Base-by-base conservation (phyloP, 37 sponge, comb jelly and placozoan genomes). In the Crambe crambe region DNA sequence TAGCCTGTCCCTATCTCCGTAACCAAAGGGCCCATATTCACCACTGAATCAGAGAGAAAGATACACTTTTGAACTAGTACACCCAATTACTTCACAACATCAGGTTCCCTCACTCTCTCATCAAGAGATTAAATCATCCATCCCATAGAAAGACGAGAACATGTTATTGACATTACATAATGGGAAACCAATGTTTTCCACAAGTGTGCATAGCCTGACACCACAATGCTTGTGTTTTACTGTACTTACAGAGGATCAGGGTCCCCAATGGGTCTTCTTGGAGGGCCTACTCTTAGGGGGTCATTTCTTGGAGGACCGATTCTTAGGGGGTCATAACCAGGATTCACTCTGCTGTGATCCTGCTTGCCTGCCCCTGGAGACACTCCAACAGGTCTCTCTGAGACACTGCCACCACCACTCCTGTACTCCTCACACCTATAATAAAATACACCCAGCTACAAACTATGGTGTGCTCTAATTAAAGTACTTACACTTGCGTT, bases 1-100 rank as follows among this genome's bases (percentile, higher is more conserved):
- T 6, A 86, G 37, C 5, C 73, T 35, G 74, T 86, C 86, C 12
- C 57, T 54, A 5, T 86, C 86, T 10, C 86, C 86, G 35, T 74
- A 73, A 1, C 86, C 74, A 68, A 66, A 86, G 3, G 80, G 86
- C 25, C 73, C 67, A 23, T 56, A 56, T 8, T 65, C 72, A 42
- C 37, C 68, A 20, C 80, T 85, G 70, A 2, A 21, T 8, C 29
- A 81, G 20, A 41, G 39, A 76, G 21, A 21, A 42, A 18, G n/a
- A n/a, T n/a, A n/a, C n/a, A n/a, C n/a, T n/a, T n/a, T n/a, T n/a
- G n/a, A n/a, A n/a, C n/a, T n/a, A n/a, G n/a, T n/a, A n/a, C n/a
- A n/a, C n/a, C n/a, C n/a, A n/a, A n/a, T n/a, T n/a, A n/a, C n/a
- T n/a, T n/a, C n/a, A n/a, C n/a, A n/a, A n/a, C n/a, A n/a, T n/a